Evolutionary conservation across 1,140 invertebrate genomes (phyloP).

Genomic region (Drosophila varians): DNA sequence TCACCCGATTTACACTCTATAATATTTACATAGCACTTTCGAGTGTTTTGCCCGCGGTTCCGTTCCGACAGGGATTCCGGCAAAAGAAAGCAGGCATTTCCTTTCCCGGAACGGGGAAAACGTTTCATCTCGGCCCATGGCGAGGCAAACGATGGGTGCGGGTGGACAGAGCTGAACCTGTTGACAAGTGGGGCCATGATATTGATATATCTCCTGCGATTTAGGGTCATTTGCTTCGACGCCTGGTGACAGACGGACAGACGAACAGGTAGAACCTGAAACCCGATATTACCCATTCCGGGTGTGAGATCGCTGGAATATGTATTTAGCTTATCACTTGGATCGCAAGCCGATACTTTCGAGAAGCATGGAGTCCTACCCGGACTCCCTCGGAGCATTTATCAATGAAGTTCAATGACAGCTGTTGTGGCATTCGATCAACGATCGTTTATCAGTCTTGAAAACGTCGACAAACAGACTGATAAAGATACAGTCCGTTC

Average conservation of each 20-base stretch:
- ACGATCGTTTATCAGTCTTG: conserved; percentile 67
- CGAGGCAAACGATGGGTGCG: conserved; percentile 2
- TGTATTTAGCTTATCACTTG: conserved; percentile 70
- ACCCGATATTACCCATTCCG: conserved; percentile 33
- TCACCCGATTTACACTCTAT: conserved; percentile 11
- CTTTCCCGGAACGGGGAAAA: conserved; percentile 54
- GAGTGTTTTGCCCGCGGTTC: conserved; percentile 49
- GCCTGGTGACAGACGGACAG: conserved; percentile 8
- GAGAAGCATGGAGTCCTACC: conserved; percentile 7
- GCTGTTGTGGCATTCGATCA: conserved; percentile 63
- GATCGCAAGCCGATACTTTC: conserved; percentile 62
- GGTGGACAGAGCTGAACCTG: conserved; percentile 23
- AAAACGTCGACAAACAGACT: conserved; percentile 57
- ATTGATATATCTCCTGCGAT: conserved; percentile 66
- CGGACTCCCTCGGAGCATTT: conserved; percentile 41
- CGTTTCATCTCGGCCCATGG: conserved; percentile 37
- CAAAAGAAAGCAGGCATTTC: conserved; percentile 59
- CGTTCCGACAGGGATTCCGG: conserved; percentile 35
- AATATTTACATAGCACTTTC: conserved; percentile 68
- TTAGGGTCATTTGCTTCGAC: conserved; percentile 36
- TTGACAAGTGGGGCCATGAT: conserved; percentile 45
- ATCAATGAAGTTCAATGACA: conserved; percentile 82
- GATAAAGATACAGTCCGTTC: conserved; percentile 50
- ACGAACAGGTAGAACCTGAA: conserved; percentile 60
- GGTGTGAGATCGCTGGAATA: conserved; percentile 24